phyloP scores from a whole-genome alignment of 2,113 vertebrate species.

The Motacilla tschutschensis region DNA sequence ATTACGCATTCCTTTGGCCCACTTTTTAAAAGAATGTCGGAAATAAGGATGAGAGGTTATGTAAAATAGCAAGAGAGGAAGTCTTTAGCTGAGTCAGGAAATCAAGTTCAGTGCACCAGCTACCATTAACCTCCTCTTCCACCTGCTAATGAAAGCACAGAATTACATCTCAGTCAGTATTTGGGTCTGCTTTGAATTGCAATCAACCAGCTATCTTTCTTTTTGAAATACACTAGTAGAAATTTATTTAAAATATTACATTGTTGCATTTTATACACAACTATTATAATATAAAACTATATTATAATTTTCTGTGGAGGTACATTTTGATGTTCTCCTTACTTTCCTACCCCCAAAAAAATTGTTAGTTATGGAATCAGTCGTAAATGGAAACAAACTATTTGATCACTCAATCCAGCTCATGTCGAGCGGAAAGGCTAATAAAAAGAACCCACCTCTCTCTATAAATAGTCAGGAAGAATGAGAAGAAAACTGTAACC shows the following conservation, averaged over 20 bases:
- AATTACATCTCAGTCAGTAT: not conserved
- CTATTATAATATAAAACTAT: not conserved
- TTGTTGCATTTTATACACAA: not conserved
- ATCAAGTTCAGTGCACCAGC: not conserved
- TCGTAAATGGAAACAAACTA: not conserved
- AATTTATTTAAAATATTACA: not conserved
- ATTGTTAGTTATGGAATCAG: not conserved
- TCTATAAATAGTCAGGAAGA: not conserved
- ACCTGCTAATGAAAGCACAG: not conserved
- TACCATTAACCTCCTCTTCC: not conserved
- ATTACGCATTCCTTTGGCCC: not conserved
- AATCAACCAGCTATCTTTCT: not conserved
- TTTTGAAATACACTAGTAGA: not conserved
- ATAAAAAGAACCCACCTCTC: not conserved
- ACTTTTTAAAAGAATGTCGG: not conserved
- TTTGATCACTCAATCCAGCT: not conserved
- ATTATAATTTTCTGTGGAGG: not conserved
- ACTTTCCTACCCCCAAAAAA: not conserved
- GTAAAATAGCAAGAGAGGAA: not conserved
- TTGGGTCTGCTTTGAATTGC: not conserved
- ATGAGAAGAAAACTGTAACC: not conserved
- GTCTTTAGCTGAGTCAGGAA: not conserved
- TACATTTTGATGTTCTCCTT: not conserved
- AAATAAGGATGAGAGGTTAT: not conserved
- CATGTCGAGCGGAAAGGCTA: not conserved